Evolutionary conservation across 2,113 vertebrate species (phyloP), one percentile per base, ranked within the genome.

Genomic region (Microtus ochrogaster): DNA sequence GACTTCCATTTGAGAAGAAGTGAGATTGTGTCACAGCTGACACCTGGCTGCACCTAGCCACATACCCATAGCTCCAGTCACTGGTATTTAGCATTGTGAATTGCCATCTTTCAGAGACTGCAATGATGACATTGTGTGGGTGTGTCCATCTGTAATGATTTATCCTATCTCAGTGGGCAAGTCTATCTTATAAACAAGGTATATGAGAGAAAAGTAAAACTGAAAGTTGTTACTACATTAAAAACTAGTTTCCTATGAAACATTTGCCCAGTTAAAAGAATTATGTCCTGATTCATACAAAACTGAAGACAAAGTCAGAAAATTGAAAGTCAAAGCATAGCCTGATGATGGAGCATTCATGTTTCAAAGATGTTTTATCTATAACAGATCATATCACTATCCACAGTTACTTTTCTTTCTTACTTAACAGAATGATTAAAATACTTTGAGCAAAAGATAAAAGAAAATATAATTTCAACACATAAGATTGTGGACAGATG

Each of bases 371-470:
- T 61, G 39, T 12, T 26, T 89, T 3, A 39, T 47, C 28, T 84
- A 44, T 33, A 58, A 92, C 8, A 89, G 70, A 66, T 21, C 10
- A 41, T n/a, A 41, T 81, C 66, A 44, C 33, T 66, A 68, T 2
- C 10, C 0, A 52, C 7, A 61, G 65, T 52, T 44, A 76, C 14
- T 79, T 39, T 90, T 95, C 72, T n/a, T 8, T 17, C 70, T 93
- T 81, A 87, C 28, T 89, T 78, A 82, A 90, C 63, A 94, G 3
- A 30, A 65, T 76, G 63, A 85, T 58, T 82, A 55, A 92, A 63
- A 39, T 61, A n/a, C 24, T 63, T 21, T 5, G 21, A 83, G 17
- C 89, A 36, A 47, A 95, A 36, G 39, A 11, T 58, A 39, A 30
- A 74, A 77, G 7, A 74, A 17, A 68, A 5, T n/a, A n/a, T 66